Base-by-base conservation (phyloP, 92 coral and sea anemone genomes). In the Phymanthus crucifer region DNA sequence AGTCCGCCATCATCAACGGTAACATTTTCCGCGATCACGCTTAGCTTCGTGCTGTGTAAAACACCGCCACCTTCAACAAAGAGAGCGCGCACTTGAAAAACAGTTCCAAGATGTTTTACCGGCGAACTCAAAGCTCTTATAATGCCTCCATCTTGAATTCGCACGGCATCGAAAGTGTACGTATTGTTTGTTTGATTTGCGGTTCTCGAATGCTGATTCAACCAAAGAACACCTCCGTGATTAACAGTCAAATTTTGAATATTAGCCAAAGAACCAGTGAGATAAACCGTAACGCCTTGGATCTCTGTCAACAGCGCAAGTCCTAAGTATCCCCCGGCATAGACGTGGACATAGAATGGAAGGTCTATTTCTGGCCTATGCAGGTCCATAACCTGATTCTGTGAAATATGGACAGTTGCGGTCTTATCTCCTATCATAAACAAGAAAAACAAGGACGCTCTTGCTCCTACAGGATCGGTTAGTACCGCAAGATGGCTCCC, bases 351-450 rank as follows among this genome's bases (percentile, higher is more conserved):
- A 83, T 85, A 79, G 52, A 90, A 90, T 9, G 93, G 93, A 6
- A 90, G 70, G 78, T 90, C 93, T 19, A 90, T 86, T 73, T 86
- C 88, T 23, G 83, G 82, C 67, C 93, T 74, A 65, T 57, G 80
- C 18, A 90, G 83, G 40, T 90, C 84, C 88, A 90, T 83, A 47
- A 86, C 90, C 71, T 90, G 93, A 32, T 90, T 90, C 31, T 73
- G 83, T n/a, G 90, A 80, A 43, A 90, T 70, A 40, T 90, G 93
- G 12, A 90, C 46, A 6, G 80, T 84, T 8, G 90, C 93, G 36
- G 88, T 86, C n/a, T 85, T 79, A 77, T 90, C 93, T 37, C 93
- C 93, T 27, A 90, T 90, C 90, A 90, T 90, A 70, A 86, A 81
- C 40, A 69, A 73, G 70, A 90, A 90, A 35, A 72, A 79, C 69